Evolutionary conservation across 1,140 invertebrate species (phyloP).

Genomic region (Coelopa frigida): DNA sequence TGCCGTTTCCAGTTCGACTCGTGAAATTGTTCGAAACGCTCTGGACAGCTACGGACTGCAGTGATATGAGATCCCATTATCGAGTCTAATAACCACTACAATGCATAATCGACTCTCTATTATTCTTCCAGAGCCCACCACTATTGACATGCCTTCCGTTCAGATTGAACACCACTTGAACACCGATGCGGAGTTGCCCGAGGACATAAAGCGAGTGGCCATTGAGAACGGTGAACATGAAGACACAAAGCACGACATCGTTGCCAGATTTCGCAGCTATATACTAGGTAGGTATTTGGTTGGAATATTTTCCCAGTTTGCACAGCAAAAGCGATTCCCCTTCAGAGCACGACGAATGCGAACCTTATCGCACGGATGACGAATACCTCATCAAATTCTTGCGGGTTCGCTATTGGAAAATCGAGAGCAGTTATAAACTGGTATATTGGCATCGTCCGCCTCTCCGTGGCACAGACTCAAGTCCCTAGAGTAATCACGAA

Average conservation of each 20-base stretch:
- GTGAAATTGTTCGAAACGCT: too few relatives aligned
- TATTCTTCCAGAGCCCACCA: slow-evolving; percentile 4
- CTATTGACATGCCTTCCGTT: slow-evolving; percentile 12
- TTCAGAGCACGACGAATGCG: slow-evolving; percentile 64
- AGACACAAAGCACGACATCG: slow-evolving; percentile 38
- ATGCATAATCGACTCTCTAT: too few relatives aligned
- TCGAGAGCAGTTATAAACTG: slow-evolving; percentile 71
- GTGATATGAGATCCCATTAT: too few relatives aligned
- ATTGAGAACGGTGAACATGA: slow-evolving; percentile 51
- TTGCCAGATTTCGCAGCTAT: slow-evolving; percentile 64
- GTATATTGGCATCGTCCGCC: slow-evolving; percentile 45
- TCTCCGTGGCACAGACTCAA: too few relatives aligned
- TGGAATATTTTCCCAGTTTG: too few relatives aligned
- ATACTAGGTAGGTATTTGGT: slow-evolving; percentile 60
- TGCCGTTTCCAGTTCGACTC: too few relatives aligned
- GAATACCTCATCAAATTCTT: slow-evolving; percentile 75
- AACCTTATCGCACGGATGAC: slow-evolving; percentile 71
- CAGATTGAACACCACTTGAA: slow-evolving; percentile 9
- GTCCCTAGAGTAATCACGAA: slow-evolving; percentile 23
- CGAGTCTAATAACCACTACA: too few relatives aligned
- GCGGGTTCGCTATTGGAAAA: slow-evolving; percentile 71
- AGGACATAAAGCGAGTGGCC: slow-evolving; percentile 27
- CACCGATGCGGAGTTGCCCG: slow-evolving; percentile 25
- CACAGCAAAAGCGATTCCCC: neutral
- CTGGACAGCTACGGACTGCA: too few relatives aligned